Evolutionary conservation across 2,113 vertebrate genomes (phyloP).

Genomic region (Hiodon tergisus): DNA sequence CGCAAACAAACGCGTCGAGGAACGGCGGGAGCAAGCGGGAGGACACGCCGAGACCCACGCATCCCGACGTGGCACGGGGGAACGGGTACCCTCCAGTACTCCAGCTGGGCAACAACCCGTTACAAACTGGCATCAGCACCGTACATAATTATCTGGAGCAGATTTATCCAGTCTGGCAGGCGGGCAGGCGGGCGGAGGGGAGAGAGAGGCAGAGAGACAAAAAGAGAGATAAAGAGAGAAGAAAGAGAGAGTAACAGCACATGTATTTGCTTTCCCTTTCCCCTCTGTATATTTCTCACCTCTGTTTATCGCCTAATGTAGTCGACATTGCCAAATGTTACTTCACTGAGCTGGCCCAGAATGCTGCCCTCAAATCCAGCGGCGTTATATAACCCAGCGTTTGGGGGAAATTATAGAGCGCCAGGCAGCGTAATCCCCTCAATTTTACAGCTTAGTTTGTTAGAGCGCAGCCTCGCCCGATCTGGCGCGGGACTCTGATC

Average conservation of each 20-base stretch:
- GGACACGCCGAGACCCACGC: background rate
- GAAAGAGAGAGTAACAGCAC: conserved; percentile 11
- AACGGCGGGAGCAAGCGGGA: conserved; percentile 7
- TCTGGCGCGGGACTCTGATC: conserved; percentile 44
- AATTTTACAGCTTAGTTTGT: conserved; percentile 43
- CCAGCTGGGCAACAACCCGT: conserved; percentile 56
- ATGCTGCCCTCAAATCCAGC: conserved; percentile 33
- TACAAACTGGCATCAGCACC: conserved; percentile 41
- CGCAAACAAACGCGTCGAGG: background rate
- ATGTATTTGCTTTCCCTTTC: background rate
- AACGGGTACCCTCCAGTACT: conserved; percentile 39
- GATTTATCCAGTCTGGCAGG: conserved; percentile 47
- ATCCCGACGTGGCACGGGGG: background rate
- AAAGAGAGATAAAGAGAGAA: conserved; percentile 14
- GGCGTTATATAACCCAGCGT: conserved; percentile 33
- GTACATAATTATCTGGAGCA: conserved; percentile 49
- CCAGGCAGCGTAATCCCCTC: conserved; percentile 55
- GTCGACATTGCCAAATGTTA: conserved; percentile 32
- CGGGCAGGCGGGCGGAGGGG: conserved; percentile 14
- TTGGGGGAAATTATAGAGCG: conserved; percentile 33
- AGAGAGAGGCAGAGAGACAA: conserved; percentile 28
- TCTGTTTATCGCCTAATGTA: conserved; percentile 30
- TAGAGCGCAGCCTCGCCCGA: conserved; percentile 39
- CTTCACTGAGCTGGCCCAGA: conserved; percentile 38
- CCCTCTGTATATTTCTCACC: background rate